Base-by-base conservation (phyloP, 2,888 invertebrate genomes). In the Blera fallax region DNA sequence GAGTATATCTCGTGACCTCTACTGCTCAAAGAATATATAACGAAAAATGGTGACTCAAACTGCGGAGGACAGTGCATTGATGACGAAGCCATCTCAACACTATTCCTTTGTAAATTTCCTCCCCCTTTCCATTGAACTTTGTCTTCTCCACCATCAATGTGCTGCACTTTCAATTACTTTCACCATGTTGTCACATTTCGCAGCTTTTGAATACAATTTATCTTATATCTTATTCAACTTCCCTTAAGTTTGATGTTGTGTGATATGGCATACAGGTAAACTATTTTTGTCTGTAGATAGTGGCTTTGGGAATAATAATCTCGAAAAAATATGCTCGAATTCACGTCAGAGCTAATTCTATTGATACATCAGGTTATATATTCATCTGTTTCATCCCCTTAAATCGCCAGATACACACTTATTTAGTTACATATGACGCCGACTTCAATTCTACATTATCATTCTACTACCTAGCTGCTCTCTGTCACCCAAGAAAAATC, bases 121-220 rank as follows among this genome's bases (percentile, higher is more conserved):
- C 64, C 69, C 79, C 72, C 52, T 45, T 64, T 43, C 48, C 40
- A 24, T 21, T 54, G 52, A 74, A 54, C 62, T 73, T 45, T 69
- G 27, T 58, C 10, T 56, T 58, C 65, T n/a, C 60, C 52, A 34
- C 11, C n/a, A 37, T 50, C 11, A n/a, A 24, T 14, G n/a, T 40
- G 32, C 54, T 78, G 83, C 67, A 83, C 45, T 78, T 78, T 62
- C 62, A 67, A 62, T 78, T 81, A 64, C 74, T 64, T 70, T 73
- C 76, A 70, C 82, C 56, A 58, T 76, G 72, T 78, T 78, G 72
- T 73, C 82, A 82, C 64, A 83, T 73, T 83, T 83, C 78, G 54
- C 32, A 62, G 32, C 48, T 54, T 67, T 60, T 37, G 16, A 56
- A 18, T 43, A 18, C 14, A 45, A n/a, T n/a, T n/a, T n/a, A n/a